Conservation (phyloP, 2,888 invertebrate species). For the Drosophila flavopinicola region DNA sequence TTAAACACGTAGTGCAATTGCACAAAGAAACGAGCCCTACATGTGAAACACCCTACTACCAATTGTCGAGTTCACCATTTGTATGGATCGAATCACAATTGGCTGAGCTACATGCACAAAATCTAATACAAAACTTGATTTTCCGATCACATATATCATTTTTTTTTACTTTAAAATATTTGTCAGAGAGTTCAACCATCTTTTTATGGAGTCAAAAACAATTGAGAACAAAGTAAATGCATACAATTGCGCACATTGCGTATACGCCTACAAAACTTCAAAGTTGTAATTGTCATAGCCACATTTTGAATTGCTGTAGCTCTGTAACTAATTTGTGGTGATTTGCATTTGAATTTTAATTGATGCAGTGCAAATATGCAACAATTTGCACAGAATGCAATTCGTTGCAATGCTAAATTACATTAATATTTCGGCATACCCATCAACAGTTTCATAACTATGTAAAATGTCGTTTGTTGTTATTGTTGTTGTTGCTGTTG, state of each 20-base stretch:
- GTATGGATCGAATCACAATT: too few species aligned
- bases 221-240: background rate
- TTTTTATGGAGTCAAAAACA: too few species aligned
- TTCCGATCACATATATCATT: too few species aligned
- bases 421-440: slow-evolving; percentile 17
- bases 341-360: slow-evolving; percentile 57
- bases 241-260: background rate
- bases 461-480: slow-evolving; percentile 3
- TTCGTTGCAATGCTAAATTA: slow-evolving; percentile 33
- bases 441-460: slow-evolving; percentile 5
- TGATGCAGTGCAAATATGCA: slow-evolving; percentile 57
- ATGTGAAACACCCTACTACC: background rate
- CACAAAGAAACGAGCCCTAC: background rate
- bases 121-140: too few species aligned
- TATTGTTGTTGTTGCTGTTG: slow-evolving; percentile 20
- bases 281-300: slow-evolving; percentile 1
- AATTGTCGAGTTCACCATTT: too few species aligned
- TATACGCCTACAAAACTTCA: slow-evolving; percentile 2
- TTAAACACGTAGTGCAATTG: slow-evolving; percentile 5
- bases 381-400: slow-evolving; percentile 19
- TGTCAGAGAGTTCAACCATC: too few species aligned
- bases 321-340: slow-evolving; percentile 23
- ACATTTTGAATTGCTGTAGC: slow-evolving; percentile 10
- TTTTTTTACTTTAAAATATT: too few species aligned
- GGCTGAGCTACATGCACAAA: too few species aligned